These are phyloP conservation scores for Salticus scenicus DNA, from an alignment of 2,888 invertebrate genomes.

Conservation along the genomic window DNA sequence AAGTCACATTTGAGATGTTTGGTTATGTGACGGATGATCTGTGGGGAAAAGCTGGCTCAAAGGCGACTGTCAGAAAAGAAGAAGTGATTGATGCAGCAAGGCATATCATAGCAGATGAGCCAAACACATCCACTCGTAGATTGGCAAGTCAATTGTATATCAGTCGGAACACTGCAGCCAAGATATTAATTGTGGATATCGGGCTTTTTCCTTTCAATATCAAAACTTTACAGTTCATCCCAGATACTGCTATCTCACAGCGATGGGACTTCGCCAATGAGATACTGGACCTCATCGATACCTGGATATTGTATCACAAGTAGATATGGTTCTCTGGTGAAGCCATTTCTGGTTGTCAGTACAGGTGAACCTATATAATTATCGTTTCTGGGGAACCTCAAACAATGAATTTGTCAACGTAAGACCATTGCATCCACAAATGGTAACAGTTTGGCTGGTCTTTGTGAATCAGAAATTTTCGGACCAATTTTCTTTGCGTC, in stretches of 20 bases:
- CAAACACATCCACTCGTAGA: not conserved
- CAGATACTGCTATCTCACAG: slow-evolving; percentile 6
- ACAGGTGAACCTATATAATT: slow-evolving; percentile 5
- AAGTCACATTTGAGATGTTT: too few relatives aligned
- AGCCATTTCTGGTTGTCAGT: not conserved
- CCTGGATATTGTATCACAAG: not conserved
- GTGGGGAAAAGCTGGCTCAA: slow-evolving; percentile 4
- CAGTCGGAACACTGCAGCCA: not conserved
- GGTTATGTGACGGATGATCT: too few relatives aligned
- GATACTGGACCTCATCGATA: not conserved
- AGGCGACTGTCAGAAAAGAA: slow-evolving; percentile 9
- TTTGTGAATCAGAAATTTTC: not conserved
- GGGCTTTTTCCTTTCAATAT: slow-evolving; percentile 17
- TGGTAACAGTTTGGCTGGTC: not conserved
- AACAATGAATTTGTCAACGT: slow-evolving; percentile 12
- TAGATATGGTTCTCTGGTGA: not conserved
- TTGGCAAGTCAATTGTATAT: not conserved
- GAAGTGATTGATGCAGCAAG: not conserved
- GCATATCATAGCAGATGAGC: slow-evolving; percentile 5
- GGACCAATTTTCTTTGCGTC: not conserved
- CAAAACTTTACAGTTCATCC: not conserved
- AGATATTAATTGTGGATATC: not conserved
- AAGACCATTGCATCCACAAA: slow-evolving; percentile 15
- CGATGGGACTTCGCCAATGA: not conserved
- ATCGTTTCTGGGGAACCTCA: slow-evolving; percentile 3